Percentiles rank a stretch among this genome's conserved stretches.
phyloP scores from a whole-genome alignment of 2,797 vertebrate species.

The Stomatorhinus walkeri region DNA sequence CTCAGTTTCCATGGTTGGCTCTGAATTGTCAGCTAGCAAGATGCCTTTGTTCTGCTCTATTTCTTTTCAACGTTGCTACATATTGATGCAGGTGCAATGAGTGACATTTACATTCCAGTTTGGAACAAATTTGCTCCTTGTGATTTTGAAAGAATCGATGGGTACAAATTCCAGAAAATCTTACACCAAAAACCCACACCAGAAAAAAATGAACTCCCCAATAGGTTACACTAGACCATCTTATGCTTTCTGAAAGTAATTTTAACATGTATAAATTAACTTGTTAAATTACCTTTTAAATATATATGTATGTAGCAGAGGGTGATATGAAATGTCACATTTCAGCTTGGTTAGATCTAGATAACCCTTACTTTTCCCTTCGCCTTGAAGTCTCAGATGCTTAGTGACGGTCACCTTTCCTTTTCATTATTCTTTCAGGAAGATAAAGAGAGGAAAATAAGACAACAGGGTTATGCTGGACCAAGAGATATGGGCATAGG shows the following conservation, averaged over 20 bases:
- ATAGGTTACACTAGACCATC: not conserved
- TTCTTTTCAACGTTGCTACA: not conserved
- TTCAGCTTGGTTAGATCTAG: not conserved
- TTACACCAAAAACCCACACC: not conserved
- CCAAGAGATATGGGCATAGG: not conserved
- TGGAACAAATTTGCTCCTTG: not conserved
- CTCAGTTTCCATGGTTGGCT: not conserved
- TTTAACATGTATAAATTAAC: not conserved
- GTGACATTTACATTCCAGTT: not conserved
- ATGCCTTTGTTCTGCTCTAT: not conserved
- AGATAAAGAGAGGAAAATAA: not conserved
- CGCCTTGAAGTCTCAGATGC: not conserved
- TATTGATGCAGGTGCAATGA: not conserved
- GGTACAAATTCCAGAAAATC: not conserved
- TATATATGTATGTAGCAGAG: not conserved
- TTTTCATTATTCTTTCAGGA: not conserved
- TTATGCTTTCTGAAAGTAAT: not conserved
- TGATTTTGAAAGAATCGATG: not conserved
- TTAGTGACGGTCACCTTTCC: not conserved
- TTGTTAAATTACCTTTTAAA: not conserved
- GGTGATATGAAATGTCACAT: not conserved
- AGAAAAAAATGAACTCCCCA: not conserved
- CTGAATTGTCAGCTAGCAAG: not conserved
- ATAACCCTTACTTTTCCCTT: not conserved
- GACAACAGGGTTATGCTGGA: slow-evolving; percentile 28